Conservation (phyloP, 2,797 vertebrate species). For the Rhinella marina region DNA sequence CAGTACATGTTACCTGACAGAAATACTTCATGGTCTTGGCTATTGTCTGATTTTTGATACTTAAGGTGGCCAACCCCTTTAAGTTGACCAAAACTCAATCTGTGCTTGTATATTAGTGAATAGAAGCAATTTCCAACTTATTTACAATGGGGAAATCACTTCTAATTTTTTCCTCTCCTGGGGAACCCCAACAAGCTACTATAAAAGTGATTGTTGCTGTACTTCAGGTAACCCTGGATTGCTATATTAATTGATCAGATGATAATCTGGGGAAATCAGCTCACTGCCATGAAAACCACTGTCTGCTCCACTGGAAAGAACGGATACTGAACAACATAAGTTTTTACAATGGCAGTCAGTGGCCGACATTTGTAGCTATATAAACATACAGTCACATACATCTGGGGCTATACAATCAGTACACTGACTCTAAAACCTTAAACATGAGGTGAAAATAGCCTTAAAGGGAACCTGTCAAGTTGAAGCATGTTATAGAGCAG, state of each 20-base stretch:
- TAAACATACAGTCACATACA: background rate
- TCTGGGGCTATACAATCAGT: background rate
- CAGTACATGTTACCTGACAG: no score
- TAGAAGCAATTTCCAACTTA: background rate
- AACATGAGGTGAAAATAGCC: background rate
- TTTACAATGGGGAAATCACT: background rate
- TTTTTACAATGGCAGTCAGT: background rate
- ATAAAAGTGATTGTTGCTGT: no score
- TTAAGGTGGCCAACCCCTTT: no score
- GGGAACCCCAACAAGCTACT: no score
- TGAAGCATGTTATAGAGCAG: no score
- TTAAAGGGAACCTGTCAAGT: background rate
- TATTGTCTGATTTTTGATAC: no score
- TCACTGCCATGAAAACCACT: background rate
- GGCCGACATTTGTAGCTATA: background rate
- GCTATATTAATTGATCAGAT: background rate
- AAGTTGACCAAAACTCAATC: no score
- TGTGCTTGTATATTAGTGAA: background rate
- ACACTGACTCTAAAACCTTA: background rate
- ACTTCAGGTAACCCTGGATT: no score
- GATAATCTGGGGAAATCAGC: background rate
- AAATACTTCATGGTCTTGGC: no score
- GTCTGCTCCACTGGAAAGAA: background rate
- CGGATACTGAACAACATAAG: background rate
- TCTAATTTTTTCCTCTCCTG: no score